Conservation (phyloP, 2,888 invertebrate genomes). For the Oligia latruncula region DNA sequence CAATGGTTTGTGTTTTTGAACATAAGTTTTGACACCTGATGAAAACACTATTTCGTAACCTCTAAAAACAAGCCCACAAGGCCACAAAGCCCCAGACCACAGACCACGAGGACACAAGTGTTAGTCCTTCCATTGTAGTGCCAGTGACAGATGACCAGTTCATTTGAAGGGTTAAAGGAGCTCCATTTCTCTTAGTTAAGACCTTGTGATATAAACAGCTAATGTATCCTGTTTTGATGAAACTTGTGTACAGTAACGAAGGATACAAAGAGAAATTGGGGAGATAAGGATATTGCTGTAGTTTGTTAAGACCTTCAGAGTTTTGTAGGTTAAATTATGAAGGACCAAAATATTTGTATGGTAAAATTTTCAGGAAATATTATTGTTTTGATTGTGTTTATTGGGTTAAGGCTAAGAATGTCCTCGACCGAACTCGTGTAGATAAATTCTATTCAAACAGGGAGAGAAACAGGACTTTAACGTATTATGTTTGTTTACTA, state of each 20-base stretch:
- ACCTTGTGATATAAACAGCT: constrained; percentile 41
- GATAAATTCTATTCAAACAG: neutral
- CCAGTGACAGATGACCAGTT: constrained; percentile 41
- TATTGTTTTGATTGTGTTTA: neutral
- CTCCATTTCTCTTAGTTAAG: constrained; percentile 49
- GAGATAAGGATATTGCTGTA: neutral
- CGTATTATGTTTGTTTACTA: neutral
- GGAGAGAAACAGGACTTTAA: neutral
- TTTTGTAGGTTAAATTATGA: neutral
- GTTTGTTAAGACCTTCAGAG: neutral
- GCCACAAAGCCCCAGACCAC: neutral
- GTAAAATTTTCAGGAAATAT: neutral
- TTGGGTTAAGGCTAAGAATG: neutral
- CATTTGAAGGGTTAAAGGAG: constrained; percentile 47
- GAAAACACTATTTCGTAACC: neutral
- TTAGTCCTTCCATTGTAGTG: constrained; percentile 30
- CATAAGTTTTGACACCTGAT: constrained; percentile 11
- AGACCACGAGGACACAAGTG: constrained; percentile 17
- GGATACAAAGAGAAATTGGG: neutral
- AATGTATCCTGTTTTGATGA: constrained; percentile 38
- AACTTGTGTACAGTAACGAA: constrained; percentile 7
- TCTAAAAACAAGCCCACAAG: constrained; percentile 3
- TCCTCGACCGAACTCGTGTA: neutral
- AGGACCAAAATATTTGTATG: neutral
- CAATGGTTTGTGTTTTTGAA: neutral